A percentile compares a stretch with the other conserved stretches of the same genome.
These are phyloP conservation scores for Epirrhoe alternata DNA, from an alignment of 2,888 invertebrate genomes.

Conservation along the genomic window DNA sequence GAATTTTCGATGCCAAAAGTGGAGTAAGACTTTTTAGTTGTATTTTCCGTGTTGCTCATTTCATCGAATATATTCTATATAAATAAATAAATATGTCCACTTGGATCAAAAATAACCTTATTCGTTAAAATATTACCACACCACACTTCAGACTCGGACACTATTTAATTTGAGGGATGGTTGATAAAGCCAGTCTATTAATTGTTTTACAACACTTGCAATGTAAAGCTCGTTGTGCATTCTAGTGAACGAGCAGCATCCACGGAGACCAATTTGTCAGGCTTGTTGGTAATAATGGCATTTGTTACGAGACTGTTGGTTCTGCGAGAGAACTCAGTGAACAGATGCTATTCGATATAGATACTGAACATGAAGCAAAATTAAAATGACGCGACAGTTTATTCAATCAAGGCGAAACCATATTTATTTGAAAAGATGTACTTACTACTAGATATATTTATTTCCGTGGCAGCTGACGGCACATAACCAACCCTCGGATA, in stretches of 20 bases:
- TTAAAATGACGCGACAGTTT: background rate
- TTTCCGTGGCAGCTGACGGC: conserved; percentile 26
- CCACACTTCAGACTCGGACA: background rate
- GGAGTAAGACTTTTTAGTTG: background rate
- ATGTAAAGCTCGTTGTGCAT: conserved; percentile 26
- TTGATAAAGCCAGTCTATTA: conserved; percentile 25
- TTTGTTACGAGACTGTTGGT: conserved; percentile 9
- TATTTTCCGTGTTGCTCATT: background rate
- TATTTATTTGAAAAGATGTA: conserved; percentile 18
- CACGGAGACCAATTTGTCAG: conserved; percentile 14
- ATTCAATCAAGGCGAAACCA: conserved; percentile 1
- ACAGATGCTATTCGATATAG: conserved; percentile 12
- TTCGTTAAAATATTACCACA: conserved; percentile 23
- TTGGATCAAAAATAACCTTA: conserved; percentile 11
- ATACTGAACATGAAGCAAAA: conserved; percentile 1
- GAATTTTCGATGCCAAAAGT: background rate
- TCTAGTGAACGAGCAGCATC: conserved; percentile 17
- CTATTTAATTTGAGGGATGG: conserved; percentile 23
- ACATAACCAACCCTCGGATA: conserved; percentile 26
- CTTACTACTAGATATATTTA: conserved; percentile 24
- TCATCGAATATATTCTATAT: too few relatives aligned
- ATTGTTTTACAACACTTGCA: conserved; percentile 29
- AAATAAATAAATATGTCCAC: too few relatives aligned
- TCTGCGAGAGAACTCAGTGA: conserved; percentile 13
- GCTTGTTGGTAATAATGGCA: conserved; percentile 11